A percentile compares a stretch with the other conserved stretches of the same genome.
These are phyloP conservation scores for Microplitis mediator DNA, from an alignment of 1,140 invertebrate genomes.

Conservation along the genomic window DNA sequence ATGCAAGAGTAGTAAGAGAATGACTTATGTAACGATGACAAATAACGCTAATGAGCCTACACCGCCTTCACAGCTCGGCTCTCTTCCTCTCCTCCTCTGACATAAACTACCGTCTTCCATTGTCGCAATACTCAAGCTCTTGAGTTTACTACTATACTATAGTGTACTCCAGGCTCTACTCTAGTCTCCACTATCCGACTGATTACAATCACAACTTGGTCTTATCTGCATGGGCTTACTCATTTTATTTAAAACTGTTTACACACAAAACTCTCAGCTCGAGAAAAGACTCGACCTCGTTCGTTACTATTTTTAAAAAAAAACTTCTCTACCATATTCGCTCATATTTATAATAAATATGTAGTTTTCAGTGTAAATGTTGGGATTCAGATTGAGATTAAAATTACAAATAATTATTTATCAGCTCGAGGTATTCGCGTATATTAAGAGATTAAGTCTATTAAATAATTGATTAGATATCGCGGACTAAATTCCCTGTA, in stretches of 20 bases:
- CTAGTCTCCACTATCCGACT: neutral
- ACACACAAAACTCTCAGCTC: neutral
- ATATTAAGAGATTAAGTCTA: no score
- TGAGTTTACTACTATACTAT: neutral
- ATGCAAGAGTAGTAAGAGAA: conserved; percentile 27
- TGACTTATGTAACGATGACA: conserved; percentile 59
- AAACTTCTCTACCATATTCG: neutral
- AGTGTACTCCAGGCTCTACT: neutral
- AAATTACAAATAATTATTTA: no score
- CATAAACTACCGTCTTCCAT: neutral
- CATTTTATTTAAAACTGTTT: neutral
- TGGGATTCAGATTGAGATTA: no score
- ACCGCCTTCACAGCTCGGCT: conserved; percentile 41
- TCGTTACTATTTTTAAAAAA: neutral
- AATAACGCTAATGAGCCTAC: conserved; percentile 62
- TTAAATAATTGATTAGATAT: no score
- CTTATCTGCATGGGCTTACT: neutral
- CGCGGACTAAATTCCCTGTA: no score
- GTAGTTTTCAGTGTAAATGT: no score
- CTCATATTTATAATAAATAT: no score
- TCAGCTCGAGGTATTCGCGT: no score
- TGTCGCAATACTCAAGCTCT: neutral
- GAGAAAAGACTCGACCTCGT: neutral
- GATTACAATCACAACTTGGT: conserved; percentile 19
- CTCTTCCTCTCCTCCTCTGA: conserved; percentile 29